These are phyloP conservation scores for Galaxias olidus DNA, from an alignment of 2,797 vertebrate genomes.

Conservation along the genomic window DNA sequence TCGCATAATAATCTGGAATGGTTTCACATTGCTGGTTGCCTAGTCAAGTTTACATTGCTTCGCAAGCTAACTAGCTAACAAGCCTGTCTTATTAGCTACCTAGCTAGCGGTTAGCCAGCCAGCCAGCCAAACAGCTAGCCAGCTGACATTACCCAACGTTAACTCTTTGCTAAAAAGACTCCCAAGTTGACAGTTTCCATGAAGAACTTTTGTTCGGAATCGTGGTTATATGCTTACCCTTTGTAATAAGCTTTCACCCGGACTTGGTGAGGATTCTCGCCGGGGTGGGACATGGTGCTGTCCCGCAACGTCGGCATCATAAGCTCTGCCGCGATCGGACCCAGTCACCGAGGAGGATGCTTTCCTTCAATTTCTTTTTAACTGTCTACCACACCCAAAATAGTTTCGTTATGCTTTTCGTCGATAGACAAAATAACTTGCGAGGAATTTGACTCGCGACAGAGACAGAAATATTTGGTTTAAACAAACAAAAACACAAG, in stretches of 20 bases:
- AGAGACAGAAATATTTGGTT: not conserved
- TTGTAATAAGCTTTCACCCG: conserved; percentile 97
- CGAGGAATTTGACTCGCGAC: conserved; percentile 3
- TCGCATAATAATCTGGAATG: not conserved
- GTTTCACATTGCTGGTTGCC: not conserved
- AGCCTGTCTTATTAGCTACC: not conserved
- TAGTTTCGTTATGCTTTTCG: conserved; percentile 24
- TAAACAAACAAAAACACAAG: conserved; percentile 43
- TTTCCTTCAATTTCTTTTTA: conserved; percentile 42
- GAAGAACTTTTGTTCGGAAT: too few species aligned
- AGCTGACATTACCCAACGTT: not conserved
- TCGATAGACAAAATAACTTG: conserved; percentile 14
- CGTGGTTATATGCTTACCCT: conserved; percentile 80
- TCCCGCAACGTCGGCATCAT: conserved; percentile 98
- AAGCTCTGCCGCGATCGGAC: conserved; percentile 62
- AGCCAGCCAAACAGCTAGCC: not conserved
- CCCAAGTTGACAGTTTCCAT: too few species aligned
- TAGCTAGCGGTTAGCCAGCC: not conserved
- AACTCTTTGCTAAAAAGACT: too few species aligned
- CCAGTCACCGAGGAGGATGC: conserved; percentile 47
- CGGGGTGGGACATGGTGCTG: conserved; percentile 88
- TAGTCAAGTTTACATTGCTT: not conserved
- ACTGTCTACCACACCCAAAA: conserved; percentile 52
- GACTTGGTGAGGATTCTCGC: conserved; percentile 93
- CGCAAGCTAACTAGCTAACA: not conserved